Conservation (phyloP, 2,113 vertebrate species). For the Sclerurus mexicanus region DNA sequence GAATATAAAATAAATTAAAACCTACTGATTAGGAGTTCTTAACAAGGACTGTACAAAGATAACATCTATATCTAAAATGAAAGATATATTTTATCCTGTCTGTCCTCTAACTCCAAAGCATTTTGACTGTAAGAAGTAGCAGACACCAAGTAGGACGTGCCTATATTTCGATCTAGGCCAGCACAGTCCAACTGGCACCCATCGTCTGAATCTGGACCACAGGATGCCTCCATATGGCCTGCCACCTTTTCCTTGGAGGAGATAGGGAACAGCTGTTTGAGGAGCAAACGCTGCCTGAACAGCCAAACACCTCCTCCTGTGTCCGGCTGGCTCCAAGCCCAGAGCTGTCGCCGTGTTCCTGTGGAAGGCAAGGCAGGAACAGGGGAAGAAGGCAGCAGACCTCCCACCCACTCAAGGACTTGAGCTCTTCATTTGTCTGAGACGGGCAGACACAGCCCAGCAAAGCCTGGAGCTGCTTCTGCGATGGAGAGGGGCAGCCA, state of each 20-base stretch:
- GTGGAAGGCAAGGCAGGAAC: conserved; percentile 15
- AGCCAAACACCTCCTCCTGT: conserved; percentile 59
- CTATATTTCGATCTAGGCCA: neutral
- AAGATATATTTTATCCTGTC: neutral
- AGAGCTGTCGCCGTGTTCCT: conserved; percentile 25
- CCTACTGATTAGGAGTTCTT: conserved; percentile 10
- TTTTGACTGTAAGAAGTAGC: neutral
- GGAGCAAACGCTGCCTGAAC: conserved; percentile 48
- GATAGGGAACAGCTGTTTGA: conserved; percentile 63
- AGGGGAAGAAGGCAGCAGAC: conserved; percentile 32
- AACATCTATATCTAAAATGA: neutral
- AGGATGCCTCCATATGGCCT: conserved; percentile 65
- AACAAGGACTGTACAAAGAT: neutral
- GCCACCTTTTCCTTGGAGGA: conserved; percentile 62
- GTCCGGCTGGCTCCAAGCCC: conserved; percentile 57
- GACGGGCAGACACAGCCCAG: neutral
- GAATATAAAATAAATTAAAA: conserved; percentile 60
- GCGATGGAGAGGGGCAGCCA: neutral
- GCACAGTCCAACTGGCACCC: conserved; percentile 27
- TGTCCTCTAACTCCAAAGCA: neutral
- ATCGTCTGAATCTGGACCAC: conserved; percentile 40
- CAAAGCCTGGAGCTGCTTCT: neutral
- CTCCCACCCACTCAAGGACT: conserved; percentile 11
- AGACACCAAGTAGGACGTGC: neutral
- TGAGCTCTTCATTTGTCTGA: conserved; percentile 23